Conservation (phyloP, 2,797 vertebrate genomes). For the Bradypodion pumilum region DNA sequence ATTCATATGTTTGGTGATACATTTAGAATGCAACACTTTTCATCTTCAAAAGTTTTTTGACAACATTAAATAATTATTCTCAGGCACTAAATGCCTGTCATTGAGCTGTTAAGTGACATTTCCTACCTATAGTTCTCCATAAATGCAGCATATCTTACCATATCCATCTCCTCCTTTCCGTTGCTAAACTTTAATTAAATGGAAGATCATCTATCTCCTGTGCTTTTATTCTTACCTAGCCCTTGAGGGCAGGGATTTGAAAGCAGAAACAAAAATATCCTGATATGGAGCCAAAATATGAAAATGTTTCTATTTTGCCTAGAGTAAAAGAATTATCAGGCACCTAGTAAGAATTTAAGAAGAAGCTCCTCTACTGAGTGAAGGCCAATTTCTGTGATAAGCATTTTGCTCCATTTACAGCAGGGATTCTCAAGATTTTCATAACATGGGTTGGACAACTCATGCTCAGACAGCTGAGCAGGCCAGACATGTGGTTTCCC, state of each 20-base stretch:
- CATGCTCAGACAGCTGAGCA: no score
- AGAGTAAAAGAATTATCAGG: constrained; percentile 40
- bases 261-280: constrained; percentile 28
- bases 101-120: constrained; percentile 23
- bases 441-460: no score
- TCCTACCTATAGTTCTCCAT: constrained; percentile 25
- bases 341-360: background rate
- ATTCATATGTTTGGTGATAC: background rate
- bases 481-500: no score
- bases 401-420: background rate
- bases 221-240: constrained; percentile 8
- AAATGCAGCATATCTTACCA: background rate
- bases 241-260: constrained; percentile 3
- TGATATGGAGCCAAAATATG: background rate
- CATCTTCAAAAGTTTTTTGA: constrained; percentile 34
- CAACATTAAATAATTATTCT: constrained; percentile 26
- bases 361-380: background rate
- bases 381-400: background rate
- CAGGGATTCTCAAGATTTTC: no score
- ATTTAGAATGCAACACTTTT: background rate
- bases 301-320: constrained; percentile 24
- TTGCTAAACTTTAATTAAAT: constrained; percentile 18
- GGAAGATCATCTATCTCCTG: background rate
- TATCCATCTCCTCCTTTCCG: constrained; percentile 32
- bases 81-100: constrained; percentile 18